A percentile compares a stretch with the other conserved stretches of the same genome.
phyloP scores from a whole-genome alignment of 2,797 vertebrate genomes.

The Danionella dracula region DNA sequence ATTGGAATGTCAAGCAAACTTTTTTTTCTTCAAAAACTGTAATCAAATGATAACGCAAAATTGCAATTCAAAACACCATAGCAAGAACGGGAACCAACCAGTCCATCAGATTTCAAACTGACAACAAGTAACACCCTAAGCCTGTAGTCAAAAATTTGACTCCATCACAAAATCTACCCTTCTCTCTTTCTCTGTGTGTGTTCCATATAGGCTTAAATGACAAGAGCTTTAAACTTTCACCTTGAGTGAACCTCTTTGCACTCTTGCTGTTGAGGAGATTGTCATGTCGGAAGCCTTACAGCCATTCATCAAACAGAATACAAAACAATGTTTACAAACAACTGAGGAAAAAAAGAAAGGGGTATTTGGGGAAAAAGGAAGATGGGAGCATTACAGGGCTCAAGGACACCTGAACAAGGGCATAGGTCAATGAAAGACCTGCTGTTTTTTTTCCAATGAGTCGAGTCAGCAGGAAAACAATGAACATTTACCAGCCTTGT shows the following conservation, averaged over 20 bases:
- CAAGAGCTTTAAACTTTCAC: constrained; percentile 64
- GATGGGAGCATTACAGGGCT: constrained; percentile 42
- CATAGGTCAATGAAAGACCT: neutral
- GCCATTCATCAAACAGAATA: constrained; percentile 25
- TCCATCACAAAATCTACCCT: neutral
- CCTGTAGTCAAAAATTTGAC: constrained; percentile 30
- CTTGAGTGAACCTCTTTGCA: constrained; percentile 54
- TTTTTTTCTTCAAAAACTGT: too few relatives aligned
- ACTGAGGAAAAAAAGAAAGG: neutral
- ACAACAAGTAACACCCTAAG: too few relatives aligned
- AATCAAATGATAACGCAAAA: too few relatives aligned
- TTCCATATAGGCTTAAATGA: constrained; percentile 59
- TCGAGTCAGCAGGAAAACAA: too few relatives aligned
- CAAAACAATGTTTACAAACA: constrained; percentile 21
- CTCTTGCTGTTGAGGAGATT: constrained; percentile 56
- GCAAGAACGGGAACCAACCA: constrained; percentile 10
- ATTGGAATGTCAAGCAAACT: too few relatives aligned
- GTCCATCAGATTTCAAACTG: neutral
- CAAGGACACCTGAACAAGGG: constrained; percentile 24
- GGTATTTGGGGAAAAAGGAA: neutral
- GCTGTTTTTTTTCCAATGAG: neutral
- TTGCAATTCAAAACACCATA: too few relatives aligned
- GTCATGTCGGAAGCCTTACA: constrained; percentile 40
- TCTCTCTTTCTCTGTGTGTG: constrained; percentile 37
- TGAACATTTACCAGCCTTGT: too few relatives aligned